These are phyloP conservation scores for Lucilia sericata DNA, from an alignment of 1,140 invertebrate species.

Conservation along the genomic window DNA sequence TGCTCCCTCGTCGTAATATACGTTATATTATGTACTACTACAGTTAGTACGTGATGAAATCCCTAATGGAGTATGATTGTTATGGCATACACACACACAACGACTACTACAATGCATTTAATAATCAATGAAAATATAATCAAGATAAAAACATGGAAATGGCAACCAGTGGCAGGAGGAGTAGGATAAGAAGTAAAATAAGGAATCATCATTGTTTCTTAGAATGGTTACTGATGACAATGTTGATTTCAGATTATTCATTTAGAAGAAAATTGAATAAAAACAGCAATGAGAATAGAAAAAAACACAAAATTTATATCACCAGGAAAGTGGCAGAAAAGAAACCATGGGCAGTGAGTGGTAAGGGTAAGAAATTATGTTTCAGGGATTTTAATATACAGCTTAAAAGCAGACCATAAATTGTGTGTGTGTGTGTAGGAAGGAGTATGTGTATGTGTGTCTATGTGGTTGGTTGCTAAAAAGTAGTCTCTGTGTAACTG, in stretches of 20 bases:
- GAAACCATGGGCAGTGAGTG: background rate
- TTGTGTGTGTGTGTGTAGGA: no score
- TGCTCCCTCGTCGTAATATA: background rate
- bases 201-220: constrained; percentile 3
- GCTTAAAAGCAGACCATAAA: background rate
- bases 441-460: no score
- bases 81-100: background rate
- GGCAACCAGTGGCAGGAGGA: background rate
- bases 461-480: no score
- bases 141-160: constrained; percentile 13
- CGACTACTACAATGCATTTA: constrained; percentile 28
- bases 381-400: background rate
- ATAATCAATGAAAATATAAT: constrained; percentile 41
- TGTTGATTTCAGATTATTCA: constrained; percentile 11
- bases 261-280: constrained; percentile 1
- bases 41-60: constrained; percentile 33
- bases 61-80: constrained; percentile 40
- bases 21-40: background rate
- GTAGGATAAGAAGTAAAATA: background rate
- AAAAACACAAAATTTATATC: background rate
- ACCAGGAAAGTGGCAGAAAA: background rate
- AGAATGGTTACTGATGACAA: constrained; percentile 9
- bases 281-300: background rate
- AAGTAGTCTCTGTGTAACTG: background rate
- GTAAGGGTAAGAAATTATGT: background rate